Evolutionary conservation across 2,797 vertebrate genomes (phyloP).

Genomic region (Sciurus vulgaris): DNA sequence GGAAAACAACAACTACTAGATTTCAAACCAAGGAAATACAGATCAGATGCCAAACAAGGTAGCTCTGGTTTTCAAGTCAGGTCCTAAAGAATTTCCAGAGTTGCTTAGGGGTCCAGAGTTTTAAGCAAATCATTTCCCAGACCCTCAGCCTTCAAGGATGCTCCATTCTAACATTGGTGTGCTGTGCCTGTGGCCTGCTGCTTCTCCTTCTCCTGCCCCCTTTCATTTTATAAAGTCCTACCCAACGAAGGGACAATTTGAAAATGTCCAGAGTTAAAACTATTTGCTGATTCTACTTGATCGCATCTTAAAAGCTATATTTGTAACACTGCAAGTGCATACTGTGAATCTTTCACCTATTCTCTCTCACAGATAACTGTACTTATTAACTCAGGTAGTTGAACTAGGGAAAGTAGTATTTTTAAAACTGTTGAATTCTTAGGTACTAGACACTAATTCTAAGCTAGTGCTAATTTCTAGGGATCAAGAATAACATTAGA

Average conservation of each 20-base stretch:
- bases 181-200: not conserved
- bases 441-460: not conserved
- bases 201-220: not conserved
- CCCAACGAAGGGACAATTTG: not conserved
- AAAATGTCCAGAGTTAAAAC: not conserved
- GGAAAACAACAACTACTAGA: not conserved
- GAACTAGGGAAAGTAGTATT: not conserved
- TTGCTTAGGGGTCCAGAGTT: not conserved
- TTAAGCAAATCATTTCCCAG: conserved; percentile 11
- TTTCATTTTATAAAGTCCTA: not conserved
- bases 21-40: conserved; percentile 25
- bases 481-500: not conserved
- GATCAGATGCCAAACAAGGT: not conserved
- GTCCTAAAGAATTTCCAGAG: not conserved
- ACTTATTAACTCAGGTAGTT: not conserved
- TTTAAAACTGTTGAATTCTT: not conserved
- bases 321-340: not conserved
- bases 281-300: not conserved
- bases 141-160: not conserved
- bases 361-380: not conserved
- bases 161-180: not conserved
- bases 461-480: not conserved
- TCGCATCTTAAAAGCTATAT: conserved; percentile 23
- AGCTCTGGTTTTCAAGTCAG: not conserved
- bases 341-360: not conserved